Percentiles rank a stretch among this genome's conserved stretches.
Evolutionary conservation across 2,797 vertebrate genomes (phyloP).

Genomic region (Amblyopsis hoosieri): DNA sequence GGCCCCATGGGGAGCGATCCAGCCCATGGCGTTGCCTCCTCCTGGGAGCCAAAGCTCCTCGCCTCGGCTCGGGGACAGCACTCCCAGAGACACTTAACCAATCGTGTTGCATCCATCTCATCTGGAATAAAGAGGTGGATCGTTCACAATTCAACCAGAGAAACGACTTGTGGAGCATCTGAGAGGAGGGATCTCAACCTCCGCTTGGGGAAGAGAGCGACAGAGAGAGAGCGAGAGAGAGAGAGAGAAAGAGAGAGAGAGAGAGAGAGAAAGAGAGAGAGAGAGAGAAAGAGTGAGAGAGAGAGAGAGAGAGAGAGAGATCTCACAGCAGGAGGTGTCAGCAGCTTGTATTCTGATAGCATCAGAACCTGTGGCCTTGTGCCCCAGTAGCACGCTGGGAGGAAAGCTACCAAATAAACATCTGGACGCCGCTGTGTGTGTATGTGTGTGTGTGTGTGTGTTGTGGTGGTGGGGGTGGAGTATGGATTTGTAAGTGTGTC

Average conservation of each 20-base stretch:
- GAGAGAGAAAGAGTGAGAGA: slow-evolving; percentile 12
- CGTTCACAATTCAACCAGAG: slow-evolving; percentile 76
- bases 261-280: slow-evolving; percentile 9
- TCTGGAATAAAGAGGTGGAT: slow-evolving; percentile 60
- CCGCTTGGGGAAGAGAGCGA: slow-evolving; percentile 6
- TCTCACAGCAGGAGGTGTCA: slow-evolving; percentile 15
- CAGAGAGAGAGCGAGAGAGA: slow-evolving; percentile 4
- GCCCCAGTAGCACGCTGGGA: slow-evolving; percentile 32
- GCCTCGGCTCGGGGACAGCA: slow-evolving; percentile 74
- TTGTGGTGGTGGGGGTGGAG: slow-evolving; percentile 36
- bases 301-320: slow-evolving; percentile 1
- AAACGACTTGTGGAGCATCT: slow-evolving; percentile 27
- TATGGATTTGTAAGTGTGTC: slow-evolving; percentile 1
- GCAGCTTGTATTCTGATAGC: slow-evolving; percentile 57
- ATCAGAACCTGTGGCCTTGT: slow-evolving; percentile 51
- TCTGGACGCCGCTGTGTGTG: slow-evolving; percentile 15
- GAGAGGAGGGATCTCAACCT: slow-evolving; percentile 47
- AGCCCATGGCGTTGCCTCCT: slow-evolving; percentile 23
- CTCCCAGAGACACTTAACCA: slow-evolving; percentile 76
- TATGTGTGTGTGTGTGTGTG: slow-evolving; percentile 33
- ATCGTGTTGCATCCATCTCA: slow-evolving; percentile 74
- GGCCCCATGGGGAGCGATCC: slow-evolving; percentile 64
- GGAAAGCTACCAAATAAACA: slow-evolving; percentile 63
- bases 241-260: slow-evolving; percentile 9
- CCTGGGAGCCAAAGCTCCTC: slow-evolving; percentile 39